Base-by-base conservation (phyloP, 2,113 vertebrate species). In the Paramisgurnus dabryanus region DNA sequence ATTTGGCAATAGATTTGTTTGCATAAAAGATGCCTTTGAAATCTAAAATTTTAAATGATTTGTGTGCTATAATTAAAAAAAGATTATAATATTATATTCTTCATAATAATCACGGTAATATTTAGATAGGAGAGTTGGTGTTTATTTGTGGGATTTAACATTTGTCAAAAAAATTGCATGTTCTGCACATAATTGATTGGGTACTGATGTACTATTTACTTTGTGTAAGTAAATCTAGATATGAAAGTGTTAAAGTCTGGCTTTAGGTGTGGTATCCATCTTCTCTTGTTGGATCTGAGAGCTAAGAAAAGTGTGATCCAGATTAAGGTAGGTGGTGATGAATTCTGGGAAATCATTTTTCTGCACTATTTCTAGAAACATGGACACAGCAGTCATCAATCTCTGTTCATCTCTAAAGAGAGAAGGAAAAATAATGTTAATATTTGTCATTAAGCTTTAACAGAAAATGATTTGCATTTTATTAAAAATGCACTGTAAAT, bases 301-400 rank as follows among this genome's bases (percentile, higher is more conserved):
- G 77, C 82, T 89, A 76, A 94, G 86, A 68, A 92, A 92, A 40
- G 78, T 90, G 63, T 93, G 88, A 67, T 95, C 91, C 85, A 90
- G 83, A 71, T 90, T 90, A 53, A 94, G 70, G 85, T 92, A 92
- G 22, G 87, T 85, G 10, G 87, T 93, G 86, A 93, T 86, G 88
- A 95, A 93, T 87, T 92, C 92, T 79, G 89, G 92, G 80, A 94
- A 93, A 39, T 93, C 80, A 70, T 88, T 88, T 83, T 90, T 91
- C 34, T 86, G 80, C 39, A 92, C 90, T 45, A 90, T 87, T 88
- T 94, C 89, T 55, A 90, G 88, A 84, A 95, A 89, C 77, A 78
- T 91, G 85, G 88, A 77, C 13, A 83, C 80, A 72, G 88, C 83
- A 7, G 86, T 65, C 47, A 84, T 69, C 27, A 93, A 66, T 64